Evolutionary conservation across 2,888 invertebrate genomes (phyloP), one percentile per base, ranked within the genome.

Genomic region (Amphipoea oculea): DNA sequence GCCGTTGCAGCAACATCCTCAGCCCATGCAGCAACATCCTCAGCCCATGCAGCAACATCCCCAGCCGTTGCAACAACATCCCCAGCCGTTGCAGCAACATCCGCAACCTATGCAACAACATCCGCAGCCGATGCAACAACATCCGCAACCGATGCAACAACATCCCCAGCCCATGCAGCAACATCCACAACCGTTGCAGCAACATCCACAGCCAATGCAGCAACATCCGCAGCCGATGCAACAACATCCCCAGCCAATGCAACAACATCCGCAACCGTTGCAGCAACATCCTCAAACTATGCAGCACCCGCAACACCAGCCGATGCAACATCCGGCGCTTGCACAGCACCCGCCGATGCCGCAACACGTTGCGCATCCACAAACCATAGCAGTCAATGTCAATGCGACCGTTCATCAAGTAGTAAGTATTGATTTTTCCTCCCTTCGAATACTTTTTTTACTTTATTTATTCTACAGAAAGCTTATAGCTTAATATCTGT

Each of bases 331-430:
- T 29, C 91, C 94, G n/a, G 92, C 92, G 17, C 92, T 85, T 2
- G 48, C 88, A 42, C 88, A 81, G n/a, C 88, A 85, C 42, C 73
- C 91, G 72, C 90, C 90, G 72, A 89, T 86, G 86, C 89, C 91
- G 85, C 88, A 88, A 80, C 90, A 90, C 71, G 88, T 86, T 69
- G 68, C 89, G 89, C 92, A 91, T 81, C 84, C 90, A 45, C 92
- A 91, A 76, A 89, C 92, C 51, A 93, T 90, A 78, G 86, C 90
- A 17, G 91, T 94, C 69, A 92, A 91, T 20, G 91, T 94, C 67
- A 92, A 90, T 79, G 93, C 94, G 69, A 92, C 92, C 74, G 90
- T 92, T 70, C 92, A 92, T 79, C 89, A 92, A 75, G 89, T 91
- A 79, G 92, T 92, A 65, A 90, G 91, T 90, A 73, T 62, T 51